Percentiles rank a stretch among this genome's conserved stretches.
Evolutionary conservation across 2,113 vertebrate species (phyloP).

Genomic region (Nymphicus hollandicus): DNA sequence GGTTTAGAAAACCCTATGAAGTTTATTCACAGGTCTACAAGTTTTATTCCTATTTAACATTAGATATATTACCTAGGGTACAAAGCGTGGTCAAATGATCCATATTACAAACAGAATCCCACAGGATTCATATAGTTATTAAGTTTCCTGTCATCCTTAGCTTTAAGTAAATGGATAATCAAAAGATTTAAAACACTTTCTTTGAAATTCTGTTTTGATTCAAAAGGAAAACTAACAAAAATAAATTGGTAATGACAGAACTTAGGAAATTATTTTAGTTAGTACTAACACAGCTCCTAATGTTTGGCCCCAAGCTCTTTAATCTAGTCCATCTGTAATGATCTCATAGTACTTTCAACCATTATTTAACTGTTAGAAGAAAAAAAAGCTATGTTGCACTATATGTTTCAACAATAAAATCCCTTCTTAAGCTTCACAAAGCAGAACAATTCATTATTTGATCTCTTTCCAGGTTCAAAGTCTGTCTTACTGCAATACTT

Average conservation of each 20-base stretch:
- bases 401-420: conserved; percentile 97
- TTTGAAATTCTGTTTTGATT: conserved; percentile 53
- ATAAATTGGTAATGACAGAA: conserved; percentile 73
- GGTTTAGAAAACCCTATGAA: conserved; percentile 5
- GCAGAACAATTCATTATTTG: conserved; percentile 95
- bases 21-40: conserved; percentile 12
- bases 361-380: conserved; percentile 87
- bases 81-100: conserved; percentile 6
- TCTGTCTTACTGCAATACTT: conserved; percentile 96
- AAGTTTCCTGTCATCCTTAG: conserved; percentile 35
- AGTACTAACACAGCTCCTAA: conserved; percentile 69
- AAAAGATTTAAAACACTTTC: conserved; percentile 13
- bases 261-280: conserved; percentile 70
- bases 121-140: conserved; percentile 11
- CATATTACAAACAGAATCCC: conserved; percentile 32
- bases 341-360: conserved; percentile 85
- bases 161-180: conserved; percentile 25
- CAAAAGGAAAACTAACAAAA: conserved; percentile 63
- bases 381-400: conserved; percentile 82
- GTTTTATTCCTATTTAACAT: conserved; percentile 15
- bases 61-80: neutral
- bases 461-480: conserved; percentile 99
- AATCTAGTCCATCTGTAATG: conserved; percentile 86
- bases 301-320: conserved; percentile 78
- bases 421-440: conserved; percentile 96